Base-by-base conservation (phyloP, 23 tunicate genomes). In the Phallusia fumigata region DNA sequence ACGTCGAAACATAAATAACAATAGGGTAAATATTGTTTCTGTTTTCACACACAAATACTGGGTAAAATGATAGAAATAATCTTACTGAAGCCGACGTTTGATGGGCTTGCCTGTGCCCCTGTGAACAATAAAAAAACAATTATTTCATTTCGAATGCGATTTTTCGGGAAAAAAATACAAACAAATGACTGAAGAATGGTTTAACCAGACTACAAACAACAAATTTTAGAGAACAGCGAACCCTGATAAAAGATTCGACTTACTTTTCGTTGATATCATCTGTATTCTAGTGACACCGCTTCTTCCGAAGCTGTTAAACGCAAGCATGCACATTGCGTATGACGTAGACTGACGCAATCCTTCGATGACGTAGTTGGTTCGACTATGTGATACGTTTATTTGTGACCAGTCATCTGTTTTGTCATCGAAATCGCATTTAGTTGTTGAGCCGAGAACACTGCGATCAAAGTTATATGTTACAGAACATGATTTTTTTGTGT, bases 271-370 rank as follows among this genome's bases (percentile, higher is more conserved):
- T 30, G 74, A 35, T 0, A 52, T 73, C 3, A 53, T 13, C 3
- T 34, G 44, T 26, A 19, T n/a, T 50, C 49, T 50, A 73, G 79
- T 52, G 31, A 73, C 64, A 11, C 36, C 36, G 30, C 91, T 88
- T 75, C 40, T n/a, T 30, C 91, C 91, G 0, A 31, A 72, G 33
- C 19, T 12, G 72, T 88, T 88, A 36, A 26, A 74, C 15, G 91
- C 78, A 11, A 32, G 64, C 65, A 88, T 78, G 51, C 65, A 53
- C 31, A 88, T 33, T 12, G 21, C 35, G 47, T 88, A 88, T 13
- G 65, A 74, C 12, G 79, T 82, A 19, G 64, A 52, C 0, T 81
- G 77, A 18, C 28, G 31, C 45, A 88, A 52, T 26, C 86, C 86
- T 40, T 30, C 69, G 31, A 88, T 49, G 45, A 52, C 36, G 28